Evolutionary conservation across 2,797 vertebrate genomes (phyloP).

Genomic region (Varecia variegata): DNA sequence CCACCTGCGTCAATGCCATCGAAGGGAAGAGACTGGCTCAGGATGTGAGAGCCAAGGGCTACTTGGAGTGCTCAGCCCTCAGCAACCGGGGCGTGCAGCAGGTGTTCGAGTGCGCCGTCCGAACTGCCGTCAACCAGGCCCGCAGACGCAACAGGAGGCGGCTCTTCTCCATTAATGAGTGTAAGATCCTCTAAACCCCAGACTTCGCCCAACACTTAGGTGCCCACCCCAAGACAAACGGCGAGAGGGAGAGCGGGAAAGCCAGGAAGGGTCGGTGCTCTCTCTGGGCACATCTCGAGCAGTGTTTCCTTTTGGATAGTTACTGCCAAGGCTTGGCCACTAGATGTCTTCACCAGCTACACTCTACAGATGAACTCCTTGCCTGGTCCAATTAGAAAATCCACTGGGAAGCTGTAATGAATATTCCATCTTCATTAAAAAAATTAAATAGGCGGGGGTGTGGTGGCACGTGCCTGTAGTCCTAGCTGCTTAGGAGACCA

Average conservation of each 20-base stretch:
- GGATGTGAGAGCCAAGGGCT: conserved; percentile 93
- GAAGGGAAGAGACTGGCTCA: conserved; percentile 93
- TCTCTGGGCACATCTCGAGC: neutral
- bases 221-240: neutral
- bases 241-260: neutral
- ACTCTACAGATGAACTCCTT: neutral
- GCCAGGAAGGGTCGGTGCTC: neutral
- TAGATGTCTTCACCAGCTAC: neutral
- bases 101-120: conserved; percentile 95
- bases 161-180: conserved; percentile 91
- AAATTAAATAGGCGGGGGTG: neutral
- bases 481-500: neutral
- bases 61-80: conserved; percentile 96
- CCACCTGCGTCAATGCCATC: conserved; percentile 86
- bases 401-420: neutral
- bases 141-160: conserved; percentile 88
- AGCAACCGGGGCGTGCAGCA: conserved; percentile 95
- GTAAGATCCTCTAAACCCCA: conserved; percentile 87
- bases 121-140: conserved; percentile 91
- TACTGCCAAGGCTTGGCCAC: neutral
- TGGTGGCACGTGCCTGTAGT: neutral
- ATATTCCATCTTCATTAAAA: neutral
- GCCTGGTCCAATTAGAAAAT: neutral
- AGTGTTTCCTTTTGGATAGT: neutral
- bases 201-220: neutral